phyloP scores from a whole-genome alignment of 2,797 vertebrate species.

The Sternarchorhynchus goeldii region DNA sequence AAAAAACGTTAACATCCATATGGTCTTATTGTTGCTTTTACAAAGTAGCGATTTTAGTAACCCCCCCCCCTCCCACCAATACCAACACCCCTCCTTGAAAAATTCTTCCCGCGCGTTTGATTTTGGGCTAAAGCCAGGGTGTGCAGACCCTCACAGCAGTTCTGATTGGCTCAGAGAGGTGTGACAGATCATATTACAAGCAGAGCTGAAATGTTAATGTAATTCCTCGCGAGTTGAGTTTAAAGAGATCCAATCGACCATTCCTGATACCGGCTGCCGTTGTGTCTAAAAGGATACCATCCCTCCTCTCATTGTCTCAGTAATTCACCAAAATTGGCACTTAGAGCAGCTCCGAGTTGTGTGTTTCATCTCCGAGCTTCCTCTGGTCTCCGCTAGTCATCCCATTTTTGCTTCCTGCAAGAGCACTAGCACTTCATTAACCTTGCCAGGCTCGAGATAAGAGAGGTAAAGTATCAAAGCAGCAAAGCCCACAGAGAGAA shows the following conservation, averaged over 20 bases:
- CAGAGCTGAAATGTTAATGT: conserved; percentile 78
- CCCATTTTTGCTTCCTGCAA: conserved; percentile 81
- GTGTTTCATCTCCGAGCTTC: conserved; percentile 82
- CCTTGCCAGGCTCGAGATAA: conserved; percentile 83
- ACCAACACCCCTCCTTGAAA: too few species aligned
- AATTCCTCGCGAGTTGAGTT: conserved; percentile 76
- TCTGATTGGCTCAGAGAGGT: conserved; percentile 61
- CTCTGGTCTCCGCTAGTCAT: conserved; percentile 82
- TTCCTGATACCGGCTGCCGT: conserved; percentile 72
- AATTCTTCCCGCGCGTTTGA: not conserved
- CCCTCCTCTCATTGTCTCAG: conserved; percentile 79
- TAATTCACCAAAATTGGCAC: conserved; percentile 86
- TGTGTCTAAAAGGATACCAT: conserved; percentile 81
- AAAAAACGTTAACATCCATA: too few species aligned
- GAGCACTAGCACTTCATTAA: conserved; percentile 85
- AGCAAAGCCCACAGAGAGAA: conserved; percentile 74
- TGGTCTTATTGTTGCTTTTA: too few species aligned
- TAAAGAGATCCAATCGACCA: conserved; percentile 80
- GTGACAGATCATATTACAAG: conserved; percentile 77
- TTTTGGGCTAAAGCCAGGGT: not conserved
- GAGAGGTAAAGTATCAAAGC: conserved; percentile 82
- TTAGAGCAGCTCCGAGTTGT: conserved; percentile 77
- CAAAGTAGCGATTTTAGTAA: too few species aligned
- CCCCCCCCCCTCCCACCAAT: too few species aligned
- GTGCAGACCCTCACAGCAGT: conserved; percentile 22